Evolutionary conservation across 2,888 invertebrate species (phyloP), one percentile per base, ranked within the genome.

Genomic region (Unio delphinus): DNA sequence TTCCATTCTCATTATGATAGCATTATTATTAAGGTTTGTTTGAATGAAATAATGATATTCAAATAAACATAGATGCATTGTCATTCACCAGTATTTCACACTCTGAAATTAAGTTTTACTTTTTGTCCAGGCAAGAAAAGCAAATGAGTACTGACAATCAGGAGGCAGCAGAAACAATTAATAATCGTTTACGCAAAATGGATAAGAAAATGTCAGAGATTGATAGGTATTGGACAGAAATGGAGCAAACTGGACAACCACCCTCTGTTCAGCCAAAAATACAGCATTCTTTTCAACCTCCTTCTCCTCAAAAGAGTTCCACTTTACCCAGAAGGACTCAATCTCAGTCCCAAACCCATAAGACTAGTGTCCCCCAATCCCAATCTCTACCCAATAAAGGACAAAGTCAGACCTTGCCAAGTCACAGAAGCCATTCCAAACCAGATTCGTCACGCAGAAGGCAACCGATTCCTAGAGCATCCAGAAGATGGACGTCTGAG

Each of bases 151-250:
- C 81, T 23, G 87, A 86, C 67, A 86, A 87, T 65, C 83, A 85
- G 65, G 81, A 80, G 45, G 84, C 86, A 8, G 72, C 82, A 8
- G 88, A 87, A 30, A 80, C 79, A 45, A 82, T 89, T 30, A 81
- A 79, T 58, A 80, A 72, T 65, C 84, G 83, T 67, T 75, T 88
- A 61, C 71, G 83, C n/a, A 83, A 82, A 74, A 75, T 88, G 72
- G 83, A 86, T 64, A 75, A 81, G 58, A 84, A 83, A 67, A 79
- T 87, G 68, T 74, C 75, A 0, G 85, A 88, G 67, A 72, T 88
- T 55, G 79, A 84, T 54, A 73, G 76, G 15, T 83, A 83, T 64
- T 89, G 89, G 89, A 73, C 72, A 20, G 85, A 84, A 70, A 82
- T 86, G 75, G 79, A 83, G 60, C 80, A 81, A 67, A 80, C 76